These are phyloP conservation scores for Chunga burmeisteri DNA, from an alignment of 2,113 vertebrate genomes.

Conservation along the genomic window DNA sequence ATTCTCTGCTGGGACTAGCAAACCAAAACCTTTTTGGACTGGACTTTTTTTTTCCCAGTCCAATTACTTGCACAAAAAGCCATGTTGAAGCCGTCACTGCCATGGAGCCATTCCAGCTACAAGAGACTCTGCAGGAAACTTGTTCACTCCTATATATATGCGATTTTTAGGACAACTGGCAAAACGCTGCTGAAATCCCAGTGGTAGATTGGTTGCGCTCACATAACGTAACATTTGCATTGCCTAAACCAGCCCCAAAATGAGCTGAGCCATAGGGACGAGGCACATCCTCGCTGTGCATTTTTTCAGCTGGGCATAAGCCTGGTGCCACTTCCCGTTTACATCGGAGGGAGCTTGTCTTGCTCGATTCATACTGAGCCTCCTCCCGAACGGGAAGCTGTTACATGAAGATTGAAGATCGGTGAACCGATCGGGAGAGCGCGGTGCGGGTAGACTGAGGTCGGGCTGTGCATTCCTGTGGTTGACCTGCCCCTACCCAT, in stretches of 20 bases:
- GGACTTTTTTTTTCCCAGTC: background rate
- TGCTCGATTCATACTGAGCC: background rate
- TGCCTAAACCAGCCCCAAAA: background rate
- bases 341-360: background rate
- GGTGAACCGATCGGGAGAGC: accelerated
- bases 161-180: background rate
- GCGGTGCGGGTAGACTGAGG: accelerated
- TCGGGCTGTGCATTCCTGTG: accelerated
- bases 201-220: background rate
- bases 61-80: background rate
- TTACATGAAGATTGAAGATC: accelerated
- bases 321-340: background rate
- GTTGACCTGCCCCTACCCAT: background rate
- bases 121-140: background rate
- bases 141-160: background rate
- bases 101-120: background rate
- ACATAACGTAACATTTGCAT: background rate
- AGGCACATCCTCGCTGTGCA: background rate
- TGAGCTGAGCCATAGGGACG: background rate
- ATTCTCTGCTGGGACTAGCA: background rate
- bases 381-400: background rate
- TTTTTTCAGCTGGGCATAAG: background rate
- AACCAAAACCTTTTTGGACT: background rate
- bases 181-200: background rate
- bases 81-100: background rate